Base-by-base conservation (phyloP, 1,140 invertebrate species). In the Stegodyphus dumicola region DNA sequence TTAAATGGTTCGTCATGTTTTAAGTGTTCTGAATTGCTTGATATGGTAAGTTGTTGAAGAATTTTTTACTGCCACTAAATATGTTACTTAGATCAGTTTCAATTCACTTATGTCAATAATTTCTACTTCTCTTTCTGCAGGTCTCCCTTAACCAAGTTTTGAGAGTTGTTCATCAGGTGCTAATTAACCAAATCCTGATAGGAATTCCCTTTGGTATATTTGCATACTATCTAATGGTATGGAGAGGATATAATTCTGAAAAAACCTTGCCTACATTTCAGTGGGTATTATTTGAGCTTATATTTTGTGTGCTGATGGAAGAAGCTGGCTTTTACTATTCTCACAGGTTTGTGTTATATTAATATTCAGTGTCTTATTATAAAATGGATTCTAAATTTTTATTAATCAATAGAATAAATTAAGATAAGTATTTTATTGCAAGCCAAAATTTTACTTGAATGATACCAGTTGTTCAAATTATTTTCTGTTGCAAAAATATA, bases 281-380 rank as follows among this genome's bases (percentile, higher is more conserved):
- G 87, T 95, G 95, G 94, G 94, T 96, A 7, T 91, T 96, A 7
- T 92, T 94, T 53, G 95, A 97, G 90, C 91, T 96, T 33, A 93
- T 93, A 6, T 91, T 96, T 17, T 95, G 94, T 90, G 94, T 95
- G 87, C 90, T 97, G 33, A 93, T 95, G 86, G 95, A 97, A 90
- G 96, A 97, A 91, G 92, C 96, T 87, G 93, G 93, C 86, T 97
- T 97, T 90, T 97, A 97, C 90, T 97, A 97, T 90, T 95, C 94
- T 6, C 96, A 97, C 90, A 93, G 95, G 94, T 94, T 33, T 9
- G 76, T 70, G 48, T 7, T 75, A 1, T 7, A 73, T 2, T 13
- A 10, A 69, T n/a, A n/a, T 69, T 69, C 17, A 13, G 9, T 69
- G 9, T 69, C 33, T 17, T 69, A n/a, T n/a, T n/a, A n/a, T n/a